A percentile compares a stretch with the other conserved stretches of the same genome.
Evolutionary conservation across 2,888 invertebrate species (phyloP).

Genomic region (Lobophora halterata): DNA sequence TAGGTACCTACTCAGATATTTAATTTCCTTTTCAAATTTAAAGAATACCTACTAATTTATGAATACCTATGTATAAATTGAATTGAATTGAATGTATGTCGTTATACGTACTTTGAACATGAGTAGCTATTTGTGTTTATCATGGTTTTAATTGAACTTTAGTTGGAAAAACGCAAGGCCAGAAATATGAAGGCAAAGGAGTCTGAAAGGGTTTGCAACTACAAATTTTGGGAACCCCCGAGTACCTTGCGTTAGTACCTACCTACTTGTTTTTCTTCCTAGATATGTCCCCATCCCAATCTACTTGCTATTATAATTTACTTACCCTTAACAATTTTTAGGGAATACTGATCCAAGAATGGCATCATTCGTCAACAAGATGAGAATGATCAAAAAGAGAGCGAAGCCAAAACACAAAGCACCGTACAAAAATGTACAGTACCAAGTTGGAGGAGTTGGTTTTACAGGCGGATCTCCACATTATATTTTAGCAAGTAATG

Average conservation of each 20-base stretch:
- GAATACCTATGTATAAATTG: no score
- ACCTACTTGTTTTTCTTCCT: conserved; percentile 18
- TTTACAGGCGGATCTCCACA: conserved; percentile 51
- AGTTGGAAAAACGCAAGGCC: conserved; percentile 60
- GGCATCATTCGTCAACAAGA: conserved; percentile 50
- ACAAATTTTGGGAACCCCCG: conserved; percentile 72
- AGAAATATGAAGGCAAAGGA: conserved; percentile 53
- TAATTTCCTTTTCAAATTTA: neutral
- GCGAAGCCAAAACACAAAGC: conserved; percentile 47
- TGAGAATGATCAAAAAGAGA: conserved; percentile 56
- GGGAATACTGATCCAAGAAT: conserved; percentile 59
- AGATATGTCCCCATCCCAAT: no score
- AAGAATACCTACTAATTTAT: neutral
- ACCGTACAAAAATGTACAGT: conserved; percentile 55
- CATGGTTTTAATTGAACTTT: no score
- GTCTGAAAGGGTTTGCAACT: conserved; percentile 53
- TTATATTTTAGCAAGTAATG: conserved; percentile 52
- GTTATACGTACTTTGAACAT: no score
- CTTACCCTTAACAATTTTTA: no score
- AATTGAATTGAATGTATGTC: no score
- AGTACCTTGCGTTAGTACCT: conserved; percentile 56
- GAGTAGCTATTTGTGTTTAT: no score
- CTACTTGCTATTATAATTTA: no score
- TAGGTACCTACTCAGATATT: no score
- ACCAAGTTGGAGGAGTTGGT: conserved; percentile 47